Base-by-base conservation (phyloP, 2,797 vertebrate genomes). In the Oreochromis grahami region DNA sequence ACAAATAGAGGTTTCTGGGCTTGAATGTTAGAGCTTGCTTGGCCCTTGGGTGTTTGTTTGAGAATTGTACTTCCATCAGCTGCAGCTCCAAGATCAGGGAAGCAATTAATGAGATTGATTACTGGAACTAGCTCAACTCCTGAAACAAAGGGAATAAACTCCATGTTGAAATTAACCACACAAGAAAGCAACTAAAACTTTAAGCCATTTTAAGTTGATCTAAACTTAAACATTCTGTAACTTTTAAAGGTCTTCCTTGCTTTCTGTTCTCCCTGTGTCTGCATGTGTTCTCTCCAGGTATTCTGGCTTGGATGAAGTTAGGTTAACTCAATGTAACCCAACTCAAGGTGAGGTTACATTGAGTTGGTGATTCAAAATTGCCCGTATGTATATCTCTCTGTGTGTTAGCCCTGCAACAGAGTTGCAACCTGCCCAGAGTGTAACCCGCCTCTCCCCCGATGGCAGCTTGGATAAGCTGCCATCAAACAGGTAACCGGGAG, bases 51-150 rank as follows among this genome's bases (percentile, higher is more conserved):
- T 41, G 60, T 60, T 78, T 19, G 58, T 60, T 79, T 24, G 58
- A 77, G 72, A 84, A 43, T n/a, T 78, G 45, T 29, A 58, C 60
- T 79, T 79, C 65, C 29, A 81, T 65, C 36, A 79, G 76, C 78
- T 45, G 26, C 17, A 74, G 81, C 65, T 77, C 38, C 53, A 76
- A n/a, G 41, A 87, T 43, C 21, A 79, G 36, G 52, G 21, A 78
- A 19, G n/a, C 82, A 87, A 83, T 88, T 82, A 52, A 65, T 78
- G 60, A 17, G 77, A 87, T 74, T 51, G 81, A 89, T 84, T 72
- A 60, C 7, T 14, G 52, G 36, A 56, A 78, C 78, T 11, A 55
- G 70, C 51, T 41, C 26, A 74, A 87, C 79, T 76, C 55, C 77
- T 84, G 38, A 65, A 77, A 55, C 68, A 50, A 74, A 74, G 70